Conservation (phyloP, 1,140 invertebrate genomes). For the Aporrectodea caliginosa region DNA sequence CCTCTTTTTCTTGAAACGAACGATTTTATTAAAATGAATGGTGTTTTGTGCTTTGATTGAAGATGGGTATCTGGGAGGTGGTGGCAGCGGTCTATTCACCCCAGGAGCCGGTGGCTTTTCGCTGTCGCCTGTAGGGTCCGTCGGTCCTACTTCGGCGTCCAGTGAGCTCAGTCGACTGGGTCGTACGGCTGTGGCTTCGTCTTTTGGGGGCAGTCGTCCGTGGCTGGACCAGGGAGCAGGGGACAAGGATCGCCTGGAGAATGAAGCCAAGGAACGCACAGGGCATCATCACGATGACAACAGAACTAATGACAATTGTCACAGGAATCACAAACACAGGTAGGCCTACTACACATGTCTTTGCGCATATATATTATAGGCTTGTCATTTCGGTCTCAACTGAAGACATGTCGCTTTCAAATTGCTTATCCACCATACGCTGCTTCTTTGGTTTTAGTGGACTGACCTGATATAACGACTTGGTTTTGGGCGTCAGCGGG, state of each 20-base stretch:
- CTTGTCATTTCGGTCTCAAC: too few relatives aligned
- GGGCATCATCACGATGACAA: neutral
- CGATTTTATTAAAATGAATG: neutral
- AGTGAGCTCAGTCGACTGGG: neutral
- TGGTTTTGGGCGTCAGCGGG: too few relatives aligned
- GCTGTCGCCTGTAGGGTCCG: neutral
- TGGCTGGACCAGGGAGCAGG: neutral
- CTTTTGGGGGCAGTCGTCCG: neutral
- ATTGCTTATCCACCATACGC: too few relatives aligned
- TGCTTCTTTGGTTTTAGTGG: too few relatives aligned
- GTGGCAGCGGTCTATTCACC: neutral
- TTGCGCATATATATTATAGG: too few relatives aligned
- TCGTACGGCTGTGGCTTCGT: neutral
- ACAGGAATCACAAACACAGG: neutral
- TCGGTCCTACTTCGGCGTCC: neutral
- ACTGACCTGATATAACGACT: too few relatives aligned
- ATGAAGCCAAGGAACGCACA: neutral
- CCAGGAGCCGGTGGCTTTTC: neutral
- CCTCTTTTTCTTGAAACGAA: too few relatives aligned
- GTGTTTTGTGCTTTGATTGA: neutral
- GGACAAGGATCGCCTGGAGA: neutral
- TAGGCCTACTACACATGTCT: too few relatives aligned
- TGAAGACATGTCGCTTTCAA: too few relatives aligned
- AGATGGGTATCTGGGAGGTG: too few relatives aligned
- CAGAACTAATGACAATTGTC: neutral